A percentile compares a stretch with the other conserved stretches of the same genome.
phyloP scores from a whole-genome alignment of 2,888 invertebrate species.

The Polyommatus icarus region DNA sequence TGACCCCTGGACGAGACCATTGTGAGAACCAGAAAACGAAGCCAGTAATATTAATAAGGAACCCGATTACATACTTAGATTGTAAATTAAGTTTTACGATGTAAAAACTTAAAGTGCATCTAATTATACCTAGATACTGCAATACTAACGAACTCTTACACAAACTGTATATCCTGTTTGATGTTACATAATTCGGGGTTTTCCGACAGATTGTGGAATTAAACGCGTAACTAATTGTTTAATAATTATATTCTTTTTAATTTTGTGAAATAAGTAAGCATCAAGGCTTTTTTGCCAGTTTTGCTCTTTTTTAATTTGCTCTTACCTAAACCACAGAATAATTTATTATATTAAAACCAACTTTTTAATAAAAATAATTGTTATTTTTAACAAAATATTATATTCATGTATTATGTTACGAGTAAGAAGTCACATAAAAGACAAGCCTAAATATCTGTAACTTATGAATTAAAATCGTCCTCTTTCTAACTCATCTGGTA shows the following conservation, averaged over 20 bases:
- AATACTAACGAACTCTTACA: background rate
- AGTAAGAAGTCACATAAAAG: too few species aligned
- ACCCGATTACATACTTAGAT: background rate
- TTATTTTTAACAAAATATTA: too few species aligned
- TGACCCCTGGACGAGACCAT: too few species aligned
- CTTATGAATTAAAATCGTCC: too few species aligned
- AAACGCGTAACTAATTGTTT: background rate
- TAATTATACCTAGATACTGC: background rate
- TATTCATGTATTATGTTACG: too few species aligned
- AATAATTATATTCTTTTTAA: background rate
- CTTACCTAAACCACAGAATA: too few species aligned
- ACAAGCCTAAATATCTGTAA: too few species aligned
- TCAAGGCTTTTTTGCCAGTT: background rate
- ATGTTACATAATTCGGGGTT: background rate
- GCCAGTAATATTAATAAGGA: background rate
- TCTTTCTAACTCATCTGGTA: too few species aligned
- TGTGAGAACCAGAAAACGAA: too few species aligned
- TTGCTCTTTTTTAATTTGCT: too few species aligned
- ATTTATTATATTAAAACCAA: too few species aligned
- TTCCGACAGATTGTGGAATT: background rate
- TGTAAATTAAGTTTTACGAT: background rate
- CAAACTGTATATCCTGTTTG: background rate
- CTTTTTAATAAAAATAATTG: too few species aligned
- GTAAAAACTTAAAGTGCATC: background rate
- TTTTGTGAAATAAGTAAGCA: background rate